Evolutionary conservation across 2,797 vertebrate genomes (phyloP).

Genomic region (Alcedo quadribrachys): DNA sequence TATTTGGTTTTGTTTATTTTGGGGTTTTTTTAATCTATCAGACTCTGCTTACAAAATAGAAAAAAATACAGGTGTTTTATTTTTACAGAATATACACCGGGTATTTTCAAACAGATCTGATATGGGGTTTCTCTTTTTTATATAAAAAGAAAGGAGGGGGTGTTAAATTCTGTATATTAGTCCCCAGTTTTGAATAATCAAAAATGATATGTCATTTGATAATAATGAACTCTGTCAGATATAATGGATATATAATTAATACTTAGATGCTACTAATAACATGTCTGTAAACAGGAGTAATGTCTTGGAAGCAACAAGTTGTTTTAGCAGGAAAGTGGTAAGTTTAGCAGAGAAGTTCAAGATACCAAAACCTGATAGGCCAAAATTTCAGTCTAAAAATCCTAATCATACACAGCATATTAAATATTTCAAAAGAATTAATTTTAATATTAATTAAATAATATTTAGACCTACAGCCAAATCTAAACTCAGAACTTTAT

Average conservation of each 20-base stretch:
- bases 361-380: not conserved
- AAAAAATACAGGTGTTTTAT: not conserved
- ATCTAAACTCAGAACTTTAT: accelerated
- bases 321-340: constrained; percentile 11
- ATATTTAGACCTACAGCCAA: not conserved
- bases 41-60: not conserved
- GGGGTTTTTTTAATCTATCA: not conserved
- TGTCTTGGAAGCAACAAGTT: constrained; percentile 22
- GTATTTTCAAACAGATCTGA: not conserved
- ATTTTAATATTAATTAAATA: not conserved
- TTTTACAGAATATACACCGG: not conserved
- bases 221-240: constrained; percentile 71
- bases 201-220: constrained; percentile 66
- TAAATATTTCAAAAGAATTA: not conserved
- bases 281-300: constrained; percentile 15
- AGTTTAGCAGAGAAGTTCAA: not conserved
- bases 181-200: constrained; percentile 6
- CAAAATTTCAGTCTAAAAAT: not conserved
- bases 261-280: constrained; percentile 61
- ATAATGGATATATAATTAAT: constrained; percentile 79
- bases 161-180: not conserved
- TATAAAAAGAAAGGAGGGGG: not conserved
- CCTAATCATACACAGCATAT: not conserved
- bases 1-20: not conserved
- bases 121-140: not conserved